These are phyloP conservation scores for Prorops nasuta DNA, from an alignment of 1,140 invertebrate genomes.

Conservation along the genomic window DNA sequence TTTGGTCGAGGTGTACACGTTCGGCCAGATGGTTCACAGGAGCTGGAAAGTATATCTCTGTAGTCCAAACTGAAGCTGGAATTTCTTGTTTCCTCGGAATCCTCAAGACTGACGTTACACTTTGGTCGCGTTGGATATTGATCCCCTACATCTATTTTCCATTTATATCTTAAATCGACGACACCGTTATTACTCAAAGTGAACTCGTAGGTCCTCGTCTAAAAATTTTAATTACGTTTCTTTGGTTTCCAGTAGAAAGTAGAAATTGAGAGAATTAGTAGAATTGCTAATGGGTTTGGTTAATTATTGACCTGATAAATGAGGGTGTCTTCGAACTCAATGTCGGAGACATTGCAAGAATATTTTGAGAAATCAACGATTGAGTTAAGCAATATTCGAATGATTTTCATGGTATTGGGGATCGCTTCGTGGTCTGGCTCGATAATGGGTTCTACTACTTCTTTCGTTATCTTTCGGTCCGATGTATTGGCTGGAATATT, in stretches of 20 bases:
- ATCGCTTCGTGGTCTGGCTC: conserved; percentile 32
- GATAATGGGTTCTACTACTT: conserved; percentile 15
- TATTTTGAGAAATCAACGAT: conserved; percentile 32
- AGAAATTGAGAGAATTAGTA: not conserved
- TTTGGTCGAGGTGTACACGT: not conserved
- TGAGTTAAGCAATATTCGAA: conserved; percentile 30
- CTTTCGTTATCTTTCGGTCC: conserved; percentile 12
- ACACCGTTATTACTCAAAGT: conserved; percentile 27
- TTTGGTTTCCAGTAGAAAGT: not conserved
- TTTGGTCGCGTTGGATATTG: conserved; percentile 31
- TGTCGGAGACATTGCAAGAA: conserved; percentile 23
- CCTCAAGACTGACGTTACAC: too few species aligned
- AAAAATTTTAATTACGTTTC: not conserved
- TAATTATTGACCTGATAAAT: conserved; percentile 49
- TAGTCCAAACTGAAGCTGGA: too few species aligned
- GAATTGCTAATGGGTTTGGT: too few species aligned
- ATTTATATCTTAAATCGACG: conserved; percentile 29
- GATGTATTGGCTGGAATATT: too few species aligned
- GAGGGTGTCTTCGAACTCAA: conserved; percentile 39
- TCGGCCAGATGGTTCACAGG: too few species aligned
- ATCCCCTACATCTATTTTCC: conserved; percentile 36
- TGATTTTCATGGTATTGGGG: conserved; percentile 14
- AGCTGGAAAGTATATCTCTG: too few species aligned
- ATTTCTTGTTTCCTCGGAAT: too few species aligned
- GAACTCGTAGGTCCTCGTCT: conserved; percentile 17